Conservation (phyloP, 1,140 invertebrate species). For the Contarinia nasturtii region DNA sequence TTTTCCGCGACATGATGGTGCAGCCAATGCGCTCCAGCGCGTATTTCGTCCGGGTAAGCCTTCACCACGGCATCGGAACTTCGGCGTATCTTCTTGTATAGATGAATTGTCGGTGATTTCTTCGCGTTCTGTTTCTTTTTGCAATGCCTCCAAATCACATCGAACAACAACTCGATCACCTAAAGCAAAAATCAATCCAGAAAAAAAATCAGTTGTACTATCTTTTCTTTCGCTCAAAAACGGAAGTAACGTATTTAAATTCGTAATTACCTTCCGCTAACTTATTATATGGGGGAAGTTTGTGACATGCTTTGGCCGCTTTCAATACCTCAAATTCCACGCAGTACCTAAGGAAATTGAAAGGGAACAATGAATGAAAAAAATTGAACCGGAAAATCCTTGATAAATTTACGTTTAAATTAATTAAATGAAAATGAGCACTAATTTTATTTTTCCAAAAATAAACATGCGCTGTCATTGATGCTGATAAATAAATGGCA, state of each 20-base stretch:
- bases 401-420: background rate
- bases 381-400: background rate
- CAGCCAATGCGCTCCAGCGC: constrained; percentile 54
- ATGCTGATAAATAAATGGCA: too few species aligned
- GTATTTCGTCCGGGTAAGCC: constrained; percentile 48
- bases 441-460: too few species aligned
- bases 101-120: constrained; percentile 6
- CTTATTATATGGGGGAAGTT: constrained; percentile 42
- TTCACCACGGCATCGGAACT: constrained; percentile 60
- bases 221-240: background rate
- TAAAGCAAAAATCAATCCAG: constrained; percentile 19
- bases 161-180: constrained; percentile 51
- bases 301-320: constrained; percentile 57
- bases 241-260: background rate
- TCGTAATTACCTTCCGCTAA: constrained; percentile 44
- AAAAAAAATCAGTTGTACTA: background rate
- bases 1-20: constrained; percentile 63
- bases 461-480: too few species aligned
- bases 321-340: constrained; percentile 65
- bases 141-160: constrained; percentile 55
- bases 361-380: too few species aligned
- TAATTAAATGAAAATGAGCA: background rate
- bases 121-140: constrained; percentile 25
- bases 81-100: constrained; percentile 7
- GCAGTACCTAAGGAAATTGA: constrained; percentile 68